phyloP scores from a whole-genome alignment of 1,140 invertebrate species.

The Myzus persicae region DNA sequence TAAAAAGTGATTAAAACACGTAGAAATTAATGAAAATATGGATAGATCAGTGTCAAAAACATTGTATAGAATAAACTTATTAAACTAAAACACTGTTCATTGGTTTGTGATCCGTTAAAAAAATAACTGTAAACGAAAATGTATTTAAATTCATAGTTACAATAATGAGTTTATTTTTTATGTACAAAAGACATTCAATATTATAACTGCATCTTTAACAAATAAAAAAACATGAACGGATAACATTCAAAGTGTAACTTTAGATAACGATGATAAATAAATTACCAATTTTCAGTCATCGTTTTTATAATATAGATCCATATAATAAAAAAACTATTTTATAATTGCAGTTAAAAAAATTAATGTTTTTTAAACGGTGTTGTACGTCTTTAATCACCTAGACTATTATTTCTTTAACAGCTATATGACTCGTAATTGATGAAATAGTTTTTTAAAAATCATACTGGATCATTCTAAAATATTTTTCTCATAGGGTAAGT shows the following conservation, averaged over 20 bases:
- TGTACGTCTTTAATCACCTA: background rate
- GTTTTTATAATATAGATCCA: background rate
- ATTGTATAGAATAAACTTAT: background rate
- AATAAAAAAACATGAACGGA: background rate
- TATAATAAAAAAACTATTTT: background rate
- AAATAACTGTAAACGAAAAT: background rate
- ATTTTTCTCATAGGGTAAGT: background rate
- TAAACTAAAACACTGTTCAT: background rate
- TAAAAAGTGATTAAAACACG: background rate
- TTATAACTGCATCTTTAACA: background rate
- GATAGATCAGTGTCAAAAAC: background rate
- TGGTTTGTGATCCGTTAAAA: background rate
- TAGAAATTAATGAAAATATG: background rate
- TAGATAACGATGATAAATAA: background rate
- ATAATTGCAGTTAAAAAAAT: background rate
- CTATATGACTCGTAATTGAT: background rate
- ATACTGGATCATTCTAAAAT: too few relatives aligned
- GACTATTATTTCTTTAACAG: background rate
- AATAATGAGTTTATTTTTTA: background rate
- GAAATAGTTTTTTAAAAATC: background rate
- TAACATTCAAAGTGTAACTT: background rate
- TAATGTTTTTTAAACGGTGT: background rate
- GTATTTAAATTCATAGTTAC: background rate
- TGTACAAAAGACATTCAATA: background rate
- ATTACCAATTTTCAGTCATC: background rate